Conservation (phyloP, 2,113 vertebrate genomes). For the Herpailurus yagouaroundi region DNA sequence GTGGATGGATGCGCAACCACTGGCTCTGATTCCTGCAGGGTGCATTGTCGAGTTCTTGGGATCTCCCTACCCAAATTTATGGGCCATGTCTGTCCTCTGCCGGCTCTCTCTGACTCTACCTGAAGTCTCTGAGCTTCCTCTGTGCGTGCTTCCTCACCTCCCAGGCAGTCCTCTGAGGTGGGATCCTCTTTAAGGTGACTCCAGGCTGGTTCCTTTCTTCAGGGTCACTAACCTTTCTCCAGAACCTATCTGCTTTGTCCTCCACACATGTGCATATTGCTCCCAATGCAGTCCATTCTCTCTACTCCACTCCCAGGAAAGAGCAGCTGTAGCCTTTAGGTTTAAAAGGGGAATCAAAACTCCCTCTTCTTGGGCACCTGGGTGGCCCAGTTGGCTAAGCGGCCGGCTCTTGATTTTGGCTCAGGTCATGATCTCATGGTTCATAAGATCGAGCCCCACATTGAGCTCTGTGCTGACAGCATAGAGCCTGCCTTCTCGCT, state of each 20-base stretch:
- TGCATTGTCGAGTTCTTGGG: neutral
- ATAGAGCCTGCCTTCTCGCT: too few species aligned
- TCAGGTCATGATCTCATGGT: too few species aligned
- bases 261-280: fast-evolving
- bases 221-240: neutral
- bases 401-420: too few species aligned
- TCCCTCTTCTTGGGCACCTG: neutral
- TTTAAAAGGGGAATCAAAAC: neutral
- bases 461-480: too few species aligned
- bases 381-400: too few species aligned
- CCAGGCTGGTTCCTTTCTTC: neutral
- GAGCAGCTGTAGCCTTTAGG: neutral
- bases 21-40: neutral
- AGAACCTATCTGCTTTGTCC: neutral
- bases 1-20: too few species aligned
- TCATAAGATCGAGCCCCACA: too few species aligned
- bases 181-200: too few species aligned
- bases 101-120: neutral
- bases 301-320: neutral
- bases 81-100: neutral
- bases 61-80: neutral
- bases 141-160: neutral
- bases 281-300: neutral
- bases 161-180: neutral
- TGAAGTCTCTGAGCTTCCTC: neutral